Conservation (phyloP, 1,140 invertebrate genomes). For the Cylas formicarius region DNA sequence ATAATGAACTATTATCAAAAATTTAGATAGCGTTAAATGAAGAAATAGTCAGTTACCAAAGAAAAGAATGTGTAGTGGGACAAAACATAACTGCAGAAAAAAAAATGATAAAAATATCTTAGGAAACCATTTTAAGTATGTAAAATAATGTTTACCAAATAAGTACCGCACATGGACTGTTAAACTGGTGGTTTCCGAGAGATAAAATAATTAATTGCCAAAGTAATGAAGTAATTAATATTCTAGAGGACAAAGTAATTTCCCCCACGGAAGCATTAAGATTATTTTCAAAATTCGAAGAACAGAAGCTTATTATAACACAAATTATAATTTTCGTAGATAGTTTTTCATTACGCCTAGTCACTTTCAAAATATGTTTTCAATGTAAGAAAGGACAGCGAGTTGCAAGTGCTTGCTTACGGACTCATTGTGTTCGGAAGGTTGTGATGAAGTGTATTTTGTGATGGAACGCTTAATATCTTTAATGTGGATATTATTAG, state of each 20-base stretch:
- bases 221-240: conserved; percentile 13
- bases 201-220: conserved; percentile 12
- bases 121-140: conserved; percentile 24
- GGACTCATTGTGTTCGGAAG: too few relatives aligned
- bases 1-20: too few relatives aligned
- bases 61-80: conserved; percentile 19
- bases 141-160: conserved; percentile 29
- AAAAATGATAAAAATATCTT: conserved; percentile 27
- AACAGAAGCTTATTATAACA: too few relatives aligned
- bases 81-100: conserved; percentile 30
- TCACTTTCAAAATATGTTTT: too few relatives aligned
- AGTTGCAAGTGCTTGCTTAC: too few relatives aligned
- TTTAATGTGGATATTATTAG: too few relatives aligned
- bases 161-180: conserved; percentile 24
- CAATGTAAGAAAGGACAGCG: too few relatives aligned
- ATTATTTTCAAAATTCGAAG: conserved; percentile 17
- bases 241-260: conserved; percentile 12
- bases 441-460: too few relatives aligned
- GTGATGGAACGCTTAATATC: too few relatives aligned
- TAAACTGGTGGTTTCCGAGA: conserved; percentile 28
- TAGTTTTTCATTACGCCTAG: too few relatives aligned
- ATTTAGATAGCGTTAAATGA: too few relatives aligned
- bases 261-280: conserved; percentile 12
- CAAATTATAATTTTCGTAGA: too few relatives aligned
- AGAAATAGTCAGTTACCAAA: conserved; percentile 22